These are phyloP conservation scores for Aplysia californica DNA, from an alignment of 1,140 invertebrate genomes.

Conservation along the genomic window DNA sequence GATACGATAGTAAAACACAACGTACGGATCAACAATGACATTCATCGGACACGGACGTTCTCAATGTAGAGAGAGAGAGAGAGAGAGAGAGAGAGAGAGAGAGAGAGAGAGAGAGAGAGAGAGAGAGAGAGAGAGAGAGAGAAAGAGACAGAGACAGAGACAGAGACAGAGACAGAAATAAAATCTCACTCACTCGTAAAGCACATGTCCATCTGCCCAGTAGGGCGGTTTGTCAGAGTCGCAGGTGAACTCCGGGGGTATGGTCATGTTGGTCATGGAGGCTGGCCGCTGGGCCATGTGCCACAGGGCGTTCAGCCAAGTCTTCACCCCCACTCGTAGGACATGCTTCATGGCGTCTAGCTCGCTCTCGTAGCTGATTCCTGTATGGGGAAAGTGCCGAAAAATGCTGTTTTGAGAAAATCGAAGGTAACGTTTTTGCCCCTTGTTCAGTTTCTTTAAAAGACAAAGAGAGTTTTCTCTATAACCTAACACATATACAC, in stretches of 20 bases:
- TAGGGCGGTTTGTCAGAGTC: neutral
- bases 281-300: constrained; percentile 11
- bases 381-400: constrained; percentile 5
- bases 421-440: no score
- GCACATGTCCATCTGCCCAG: constrained; percentile 10
- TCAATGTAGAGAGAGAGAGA: neutral
- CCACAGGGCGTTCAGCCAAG: constrained; percentile 31
- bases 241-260: constrained; percentile 11
- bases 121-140: neutral
- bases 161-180: neutral
- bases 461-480: no score
- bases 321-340: constrained; percentile 26
- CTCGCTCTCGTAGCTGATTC: constrained; percentile 30
- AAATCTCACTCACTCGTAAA: constrained; percentile 11
- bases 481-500: no score
- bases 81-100: neutral
- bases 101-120: neutral
- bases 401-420: neutral
- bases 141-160: neutral
- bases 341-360: constrained; percentile 32
- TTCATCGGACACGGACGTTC: neutral
- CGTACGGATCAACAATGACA: neutral
- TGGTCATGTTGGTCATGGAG: constrained; percentile 8
- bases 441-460: no score
- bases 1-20: no score